phyloP scores from a whole-genome alignment of 2,888 invertebrate genomes.

The Drosophila suboccidentalis region DNA sequence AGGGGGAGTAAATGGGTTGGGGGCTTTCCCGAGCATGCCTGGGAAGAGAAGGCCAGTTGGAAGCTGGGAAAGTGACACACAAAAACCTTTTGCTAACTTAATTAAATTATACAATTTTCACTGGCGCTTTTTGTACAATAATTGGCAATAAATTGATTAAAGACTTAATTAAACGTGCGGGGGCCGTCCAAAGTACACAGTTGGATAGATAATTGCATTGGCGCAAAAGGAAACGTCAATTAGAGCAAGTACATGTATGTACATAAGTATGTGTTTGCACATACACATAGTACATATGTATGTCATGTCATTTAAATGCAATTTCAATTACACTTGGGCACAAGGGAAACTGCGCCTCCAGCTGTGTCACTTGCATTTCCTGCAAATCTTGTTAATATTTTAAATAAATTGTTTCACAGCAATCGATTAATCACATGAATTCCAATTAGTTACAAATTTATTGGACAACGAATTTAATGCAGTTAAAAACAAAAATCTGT shows the following conservation, averaged over 20 bases:
- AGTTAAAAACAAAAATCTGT: not conserved
- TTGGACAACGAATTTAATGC: slow-evolving; percentile 7
- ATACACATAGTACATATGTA: slow-evolving; percentile 2
- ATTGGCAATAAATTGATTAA: slow-evolving; percentile 80
- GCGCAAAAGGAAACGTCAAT: slow-evolving; percentile 53
- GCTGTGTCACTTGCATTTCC: slow-evolving; percentile 18
- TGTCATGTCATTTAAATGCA: slow-evolving; percentile 47
- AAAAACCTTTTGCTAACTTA: slow-evolving; percentile 79
- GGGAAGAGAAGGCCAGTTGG: slow-evolving; percentile 1
- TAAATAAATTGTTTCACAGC: slow-evolving; percentile 28
- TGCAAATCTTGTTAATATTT: slow-evolving; percentile 32
- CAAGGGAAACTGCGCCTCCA: slow-evolving; percentile 10
- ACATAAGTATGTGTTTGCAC: not conserved
- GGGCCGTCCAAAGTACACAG: slow-evolving; percentile 41
- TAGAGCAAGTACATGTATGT: slow-evolving; percentile 23
- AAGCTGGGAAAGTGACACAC: slow-evolving; percentile 50
- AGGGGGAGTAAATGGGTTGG: not conserved
- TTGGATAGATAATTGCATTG: slow-evolving; percentile 73
- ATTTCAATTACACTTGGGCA: slow-evolving; percentile 39
- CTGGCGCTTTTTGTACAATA: slow-evolving; percentile 76
- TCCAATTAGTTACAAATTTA: slow-evolving; percentile 18
- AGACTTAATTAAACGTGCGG: slow-evolving; percentile 76
- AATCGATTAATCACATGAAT: slow-evolving; percentile 29
- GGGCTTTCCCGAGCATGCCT: not conserved
- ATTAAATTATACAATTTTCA: slow-evolving; percentile 79